Evolutionary conservation across 53 echinoderm and acorn worm genomes (phyloP).

Genomic region (Holothuria scabra): DNA sequence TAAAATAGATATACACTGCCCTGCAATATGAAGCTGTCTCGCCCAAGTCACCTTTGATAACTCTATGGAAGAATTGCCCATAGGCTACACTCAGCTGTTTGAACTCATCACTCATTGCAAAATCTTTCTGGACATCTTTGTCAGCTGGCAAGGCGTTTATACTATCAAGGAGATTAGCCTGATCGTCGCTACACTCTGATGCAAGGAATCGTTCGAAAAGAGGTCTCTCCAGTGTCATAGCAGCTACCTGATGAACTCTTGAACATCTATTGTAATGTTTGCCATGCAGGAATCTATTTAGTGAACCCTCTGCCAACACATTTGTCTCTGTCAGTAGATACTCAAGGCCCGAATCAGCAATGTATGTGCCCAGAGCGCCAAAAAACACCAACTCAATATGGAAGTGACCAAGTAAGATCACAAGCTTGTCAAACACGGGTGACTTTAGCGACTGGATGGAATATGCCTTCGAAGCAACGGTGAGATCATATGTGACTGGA

Average conservation of each 20-base stretch:
- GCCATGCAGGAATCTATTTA: slow-evolving; percentile 49
- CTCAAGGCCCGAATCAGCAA: slow-evolving; percentile 37
- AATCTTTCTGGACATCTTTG: background rate
- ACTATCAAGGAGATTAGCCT: slow-evolving; percentile 18
- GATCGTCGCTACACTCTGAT: background rate
- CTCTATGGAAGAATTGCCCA: slow-evolving; percentile 42
- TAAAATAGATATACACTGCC: slow-evolving; percentile 47
- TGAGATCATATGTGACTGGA: slow-evolving; percentile 48
- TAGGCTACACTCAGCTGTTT: slow-evolving; percentile 10
- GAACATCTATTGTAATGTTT: slow-evolving; percentile 63
- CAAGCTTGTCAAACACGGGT: slow-evolving; percentile 38
- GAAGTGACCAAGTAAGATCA: slow-evolving; percentile 51
- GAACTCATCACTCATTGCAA: slow-evolving; percentile 46
- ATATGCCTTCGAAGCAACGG: slow-evolving; percentile 46
- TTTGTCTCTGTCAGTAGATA: slow-evolving; percentile 27
- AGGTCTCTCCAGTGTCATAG: slow-evolving; percentile 42
- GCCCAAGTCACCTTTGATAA: slow-evolving; percentile 28
- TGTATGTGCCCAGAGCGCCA: slow-evolving; percentile 33
- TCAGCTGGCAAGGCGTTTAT: slow-evolving; percentile 6
- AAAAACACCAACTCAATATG: slow-evolving; percentile 53
- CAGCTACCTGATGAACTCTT: slow-evolving; percentile 48
- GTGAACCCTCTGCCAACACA: slow-evolving; percentile 36
- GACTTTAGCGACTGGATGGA: slow-evolving; percentile 41
- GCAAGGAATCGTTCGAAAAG: slow-evolving; percentile 45
- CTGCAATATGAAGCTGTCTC: slow-evolving; percentile 58